Evolutionary conservation across 2,888 invertebrate species (phyloP), one percentile per base, ranked within the genome.

Genomic region (Frankliniella intonsa): DNA sequence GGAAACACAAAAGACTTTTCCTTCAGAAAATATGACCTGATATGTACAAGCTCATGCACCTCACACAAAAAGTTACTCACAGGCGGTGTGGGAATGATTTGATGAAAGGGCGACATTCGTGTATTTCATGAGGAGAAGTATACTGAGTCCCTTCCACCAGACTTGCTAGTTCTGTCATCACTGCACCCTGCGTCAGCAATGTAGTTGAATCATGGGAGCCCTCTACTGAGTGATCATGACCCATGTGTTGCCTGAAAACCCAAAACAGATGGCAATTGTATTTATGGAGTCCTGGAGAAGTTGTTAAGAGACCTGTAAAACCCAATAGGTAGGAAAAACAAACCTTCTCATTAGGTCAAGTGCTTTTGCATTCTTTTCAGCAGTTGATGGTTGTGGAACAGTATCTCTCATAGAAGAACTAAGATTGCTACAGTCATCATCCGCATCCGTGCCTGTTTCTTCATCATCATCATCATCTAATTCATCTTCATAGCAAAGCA

Each of bases 121-220:
- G 83, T 9, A 84, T 84, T 80, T 85, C 84, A 81, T 85, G 84
- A n/a, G 83, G 69, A n/a, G 69, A 76, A 11, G 69, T 82, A 80
- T 88, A 81, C 87, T 86, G 84, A 86, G 89, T 85, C 82, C 85
- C 85, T 82, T 89, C 88, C 11, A 89, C 89, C 76, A 90, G 84
- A 65, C 88, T 88, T 49, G 89, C 88, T 27, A 89, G 86, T 83
- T 89, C 89, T n/a, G 88, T 88, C 84, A 89, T 89, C 3, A 89
- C 89, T 25, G 88, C 87, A 82, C 87, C 88, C 0, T 83, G 83
- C 69, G 69, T 76, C 69, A 76, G 22, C 10, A 50, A 38, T 49
- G 38, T 38, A 38, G 80, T 80, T 27, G 80, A 80, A 17, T 80
- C 80, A 49, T 80, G 80, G 5, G 81, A 81, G 22, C 51, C 27